Conservation (phyloP, 2,888 invertebrate genomes). For the Deroplatys truncata region DNA sequence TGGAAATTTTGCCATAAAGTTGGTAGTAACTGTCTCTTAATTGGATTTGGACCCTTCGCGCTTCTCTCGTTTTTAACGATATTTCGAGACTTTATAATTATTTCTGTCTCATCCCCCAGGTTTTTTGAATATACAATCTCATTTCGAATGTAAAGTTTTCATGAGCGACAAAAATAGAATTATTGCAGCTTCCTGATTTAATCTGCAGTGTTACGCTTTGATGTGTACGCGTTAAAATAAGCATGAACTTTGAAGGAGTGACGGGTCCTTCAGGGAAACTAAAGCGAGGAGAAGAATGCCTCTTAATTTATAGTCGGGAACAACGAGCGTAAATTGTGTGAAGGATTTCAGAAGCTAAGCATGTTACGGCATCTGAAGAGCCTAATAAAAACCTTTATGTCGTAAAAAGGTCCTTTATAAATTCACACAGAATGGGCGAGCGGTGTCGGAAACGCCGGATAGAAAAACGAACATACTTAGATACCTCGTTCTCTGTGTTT, state of each 20-base stretch:
- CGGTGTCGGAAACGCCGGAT: too few relatives aligned
- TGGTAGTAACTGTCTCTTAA: background rate
- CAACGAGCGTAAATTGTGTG: background rate
- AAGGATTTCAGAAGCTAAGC: background rate
- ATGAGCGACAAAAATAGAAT: background rate
- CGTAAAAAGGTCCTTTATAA: background rate
- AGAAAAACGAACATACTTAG: too few relatives aligned
- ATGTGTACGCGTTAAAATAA: background rate
- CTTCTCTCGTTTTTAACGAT: background rate
- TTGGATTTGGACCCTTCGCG: background rate
- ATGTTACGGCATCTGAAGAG: background rate
- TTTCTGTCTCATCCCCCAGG: background rate
- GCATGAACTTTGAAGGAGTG: background rate
- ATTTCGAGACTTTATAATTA: background rate
- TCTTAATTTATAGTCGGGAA: background rate
- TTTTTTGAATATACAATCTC: background rate
- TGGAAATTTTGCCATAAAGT: background rate
- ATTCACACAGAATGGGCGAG: too few relatives aligned
- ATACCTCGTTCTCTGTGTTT: too few relatives aligned
- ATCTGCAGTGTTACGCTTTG: background rate
- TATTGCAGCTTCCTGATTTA: background rate
- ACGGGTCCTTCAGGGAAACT: background rate
- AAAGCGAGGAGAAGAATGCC: background rate
- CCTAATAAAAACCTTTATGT: background rate
- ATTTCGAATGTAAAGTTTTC: background rate